phyloP scores from a whole-genome alignment of 2,888 invertebrate genomes.

The Brachyptera risi region DNA sequence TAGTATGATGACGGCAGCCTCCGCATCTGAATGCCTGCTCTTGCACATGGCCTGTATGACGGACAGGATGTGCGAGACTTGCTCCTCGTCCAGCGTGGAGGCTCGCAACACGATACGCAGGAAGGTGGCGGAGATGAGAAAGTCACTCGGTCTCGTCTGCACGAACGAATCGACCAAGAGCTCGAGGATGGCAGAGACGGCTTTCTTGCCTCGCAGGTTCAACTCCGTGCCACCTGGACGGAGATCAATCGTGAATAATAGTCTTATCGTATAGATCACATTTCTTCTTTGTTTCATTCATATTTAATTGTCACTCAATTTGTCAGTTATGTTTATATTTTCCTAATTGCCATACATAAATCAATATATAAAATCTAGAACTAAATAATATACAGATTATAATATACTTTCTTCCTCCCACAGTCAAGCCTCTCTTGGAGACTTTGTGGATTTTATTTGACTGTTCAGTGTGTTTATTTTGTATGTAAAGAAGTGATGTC shows the following conservation, averaged over 20 bases:
- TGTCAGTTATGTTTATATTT: too few species aligned
- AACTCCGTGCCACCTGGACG: neutral
- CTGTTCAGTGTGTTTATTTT: too few species aligned
- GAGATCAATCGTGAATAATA: neutral
- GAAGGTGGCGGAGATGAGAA: neutral
- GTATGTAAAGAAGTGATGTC: neutral
- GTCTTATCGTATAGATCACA: too few species aligned
- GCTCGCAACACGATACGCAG: neutral
- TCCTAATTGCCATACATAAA: too few species aligned
- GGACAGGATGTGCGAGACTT: slow-evolving; percentile 38
- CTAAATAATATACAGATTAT: too few species aligned
- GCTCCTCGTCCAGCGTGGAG: neutral
- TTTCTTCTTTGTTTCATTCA: too few species aligned
- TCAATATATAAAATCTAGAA: too few species aligned
- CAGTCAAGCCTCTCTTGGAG: too few species aligned
- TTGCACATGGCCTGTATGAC: slow-evolving; percentile 41
- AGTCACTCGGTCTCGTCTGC: neutral
- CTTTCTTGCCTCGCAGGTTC: neutral
- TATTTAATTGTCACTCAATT: too few species aligned
- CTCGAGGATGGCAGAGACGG: neutral
- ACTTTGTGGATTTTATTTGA: too few species aligned
- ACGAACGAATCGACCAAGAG: neutral
- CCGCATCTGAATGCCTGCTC: slow-evolving; percentile 40
- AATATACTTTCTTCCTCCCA: too few species aligned
- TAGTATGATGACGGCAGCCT: slow-evolving; percentile 41